These are phyloP conservation scores for Scylla paramamosain DNA, from an alignment of 1,140 invertebrate species.

Conservation along the genomic window DNA sequence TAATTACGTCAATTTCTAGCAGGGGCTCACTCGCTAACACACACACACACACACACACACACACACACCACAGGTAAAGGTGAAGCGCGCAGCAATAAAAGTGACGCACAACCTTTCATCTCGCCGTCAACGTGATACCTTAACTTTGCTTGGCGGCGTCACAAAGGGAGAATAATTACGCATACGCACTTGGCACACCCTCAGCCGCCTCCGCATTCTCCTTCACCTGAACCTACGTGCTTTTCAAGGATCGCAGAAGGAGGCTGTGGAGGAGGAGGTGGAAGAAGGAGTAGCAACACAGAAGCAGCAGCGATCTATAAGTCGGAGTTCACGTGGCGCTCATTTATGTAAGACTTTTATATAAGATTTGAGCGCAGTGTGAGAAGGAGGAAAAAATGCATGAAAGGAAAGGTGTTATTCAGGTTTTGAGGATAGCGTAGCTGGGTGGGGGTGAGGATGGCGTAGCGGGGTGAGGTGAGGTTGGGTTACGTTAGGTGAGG, in stretches of 20 bases:
- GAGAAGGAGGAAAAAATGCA: not conserved
- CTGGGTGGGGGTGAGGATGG: too few relatives aligned
- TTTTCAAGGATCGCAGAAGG: not conserved
- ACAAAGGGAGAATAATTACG: not conserved
- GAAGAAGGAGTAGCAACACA: conserved; percentile 35
- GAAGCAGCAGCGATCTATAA: not conserved
- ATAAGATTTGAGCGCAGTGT: not conserved
- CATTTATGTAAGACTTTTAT: too few relatives aligned
- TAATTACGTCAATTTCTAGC: too few relatives aligned
- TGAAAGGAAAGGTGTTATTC: not conserved
- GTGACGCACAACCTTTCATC: not conserved
- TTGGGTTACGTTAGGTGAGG: too few relatives aligned
- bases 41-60: conserved; percentile 42
- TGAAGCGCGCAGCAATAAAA: not conserved
- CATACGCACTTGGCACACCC: conserved; percentile 6
- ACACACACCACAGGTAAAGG: conserved; percentile 35
- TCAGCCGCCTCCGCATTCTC: not conserved
- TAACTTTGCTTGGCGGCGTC: not conserved
- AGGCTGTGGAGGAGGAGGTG: not conserved
- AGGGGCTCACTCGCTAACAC: not conserved
- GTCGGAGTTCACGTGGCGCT: not conserved
- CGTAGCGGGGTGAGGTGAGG: too few relatives aligned
- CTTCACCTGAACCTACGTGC: not conserved
- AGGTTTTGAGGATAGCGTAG: not conserved
- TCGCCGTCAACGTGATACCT: not conserved